phyloP scores from a whole-genome alignment of 2,113 vertebrate species.

The Rousettus leschenaultii region DNA sequence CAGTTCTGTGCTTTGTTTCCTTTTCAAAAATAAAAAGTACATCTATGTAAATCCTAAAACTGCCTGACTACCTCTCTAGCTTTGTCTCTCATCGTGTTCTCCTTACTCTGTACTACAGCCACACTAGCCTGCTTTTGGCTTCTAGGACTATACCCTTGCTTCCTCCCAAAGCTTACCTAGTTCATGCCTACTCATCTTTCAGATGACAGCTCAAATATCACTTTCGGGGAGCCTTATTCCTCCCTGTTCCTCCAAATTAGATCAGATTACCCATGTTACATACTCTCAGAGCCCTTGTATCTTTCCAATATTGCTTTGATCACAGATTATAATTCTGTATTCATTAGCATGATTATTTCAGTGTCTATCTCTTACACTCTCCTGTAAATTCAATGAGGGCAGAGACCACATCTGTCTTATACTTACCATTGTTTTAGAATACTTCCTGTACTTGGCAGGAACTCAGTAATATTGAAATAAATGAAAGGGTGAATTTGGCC shows the following conservation, averaged over 20 bases:
- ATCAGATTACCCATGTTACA: not conserved
- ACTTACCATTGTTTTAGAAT: not conserved
- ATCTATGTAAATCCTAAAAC: constrained; percentile 1
- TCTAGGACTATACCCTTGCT: not conserved
- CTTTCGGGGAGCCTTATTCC: not conserved
- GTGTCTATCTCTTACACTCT: not conserved
- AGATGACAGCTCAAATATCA: not conserved
- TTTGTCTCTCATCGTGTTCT: not conserved
- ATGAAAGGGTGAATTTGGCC: constrained; percentile 23
- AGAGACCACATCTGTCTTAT: not conserved
- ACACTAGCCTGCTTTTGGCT: not conserved
- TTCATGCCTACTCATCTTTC: constrained; percentile 27
- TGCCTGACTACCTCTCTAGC: not conserved
- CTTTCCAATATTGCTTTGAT: constrained; percentile 10
- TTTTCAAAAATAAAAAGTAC: constrained; percentile 33
- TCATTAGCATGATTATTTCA: constrained; percentile 1
- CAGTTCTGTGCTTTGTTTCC: not conserved
- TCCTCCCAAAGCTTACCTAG: not conserved
- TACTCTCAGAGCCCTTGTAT: not conserved
- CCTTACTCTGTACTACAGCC: not conserved
- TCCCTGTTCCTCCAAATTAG: not conserved
- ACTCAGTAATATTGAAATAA: constrained; percentile 6
- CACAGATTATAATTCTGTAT: not conserved
- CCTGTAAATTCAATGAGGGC: not conserved
- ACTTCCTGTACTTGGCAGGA: not conserved